These are phyloP conservation scores for Silurus aristotelis DNA, from an alignment of 2,797 vertebrate genomes.

Conservation along the genomic window DNA sequence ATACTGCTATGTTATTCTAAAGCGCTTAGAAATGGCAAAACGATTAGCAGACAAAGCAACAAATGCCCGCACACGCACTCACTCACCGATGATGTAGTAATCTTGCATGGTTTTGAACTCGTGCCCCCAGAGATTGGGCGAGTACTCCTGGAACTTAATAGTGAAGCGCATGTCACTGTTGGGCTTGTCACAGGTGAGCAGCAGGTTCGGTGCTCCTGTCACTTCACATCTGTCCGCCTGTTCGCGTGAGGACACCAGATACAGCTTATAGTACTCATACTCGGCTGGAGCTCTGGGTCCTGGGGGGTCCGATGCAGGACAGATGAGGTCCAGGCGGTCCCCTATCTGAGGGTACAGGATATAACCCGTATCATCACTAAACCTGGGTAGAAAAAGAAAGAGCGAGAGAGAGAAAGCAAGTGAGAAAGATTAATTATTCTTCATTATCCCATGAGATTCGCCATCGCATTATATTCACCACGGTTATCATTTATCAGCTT, in stretches of 20 bases:
- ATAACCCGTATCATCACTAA: slow-evolving; percentile 56
- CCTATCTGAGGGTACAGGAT: slow-evolving; percentile 89
- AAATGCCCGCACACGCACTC: slow-evolving; percentile 7
- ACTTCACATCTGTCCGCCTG: slow-evolving; percentile 88
- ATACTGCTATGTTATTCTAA: slow-evolving; percentile 14
- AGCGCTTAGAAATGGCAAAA: slow-evolving; percentile 54
- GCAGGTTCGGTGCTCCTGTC: slow-evolving; percentile 81
- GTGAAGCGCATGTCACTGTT: slow-evolving; percentile 88
- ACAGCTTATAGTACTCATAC: slow-evolving; percentile 91
- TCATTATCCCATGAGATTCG: slow-evolving; percentile 45
- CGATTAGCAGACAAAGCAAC: slow-evolving; percentile 52
- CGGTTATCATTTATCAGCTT: slow-evolving; percentile 27
- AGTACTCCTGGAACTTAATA: slow-evolving; percentile 96
- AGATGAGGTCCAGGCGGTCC: slow-evolving; percentile 90
- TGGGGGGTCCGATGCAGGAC: slow-evolving; percentile 75
- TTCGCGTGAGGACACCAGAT: slow-evolving; percentile 83
- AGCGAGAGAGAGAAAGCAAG: background rate
- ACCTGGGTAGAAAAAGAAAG: slow-evolving; percentile 34
- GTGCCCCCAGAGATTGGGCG: slow-evolving; percentile 91
- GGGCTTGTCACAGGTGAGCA: slow-evolving; percentile 91
- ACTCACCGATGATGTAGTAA: slow-evolving; percentile 91
- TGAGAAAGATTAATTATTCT: slow-evolving; percentile 13
- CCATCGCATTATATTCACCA: background rate
- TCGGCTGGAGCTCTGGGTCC: slow-evolving; percentile 72
- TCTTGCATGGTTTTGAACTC: slow-evolving; percentile 89